Evolutionary conservation across 2,113 vertebrate species (phyloP), one percentile per base, ranked within the genome.

Genomic region (Tichodroma muraria): DNA sequence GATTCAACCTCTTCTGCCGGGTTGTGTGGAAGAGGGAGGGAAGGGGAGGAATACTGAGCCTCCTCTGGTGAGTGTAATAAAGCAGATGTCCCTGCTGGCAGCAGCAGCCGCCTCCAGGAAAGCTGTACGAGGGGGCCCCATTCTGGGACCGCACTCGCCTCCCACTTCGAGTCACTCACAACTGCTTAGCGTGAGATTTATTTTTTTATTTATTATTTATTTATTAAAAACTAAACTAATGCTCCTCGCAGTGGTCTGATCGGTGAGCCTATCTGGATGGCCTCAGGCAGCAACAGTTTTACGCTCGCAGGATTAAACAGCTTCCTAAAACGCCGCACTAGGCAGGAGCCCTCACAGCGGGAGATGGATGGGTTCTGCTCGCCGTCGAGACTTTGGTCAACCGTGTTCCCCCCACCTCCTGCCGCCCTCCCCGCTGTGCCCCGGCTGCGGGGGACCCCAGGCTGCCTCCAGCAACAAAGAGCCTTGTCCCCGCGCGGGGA

Each of bases 31-130:
- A 94, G 59, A 57, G 63, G 80, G 81, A 84, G 78, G 23, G 61
- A 54, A 92, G 76, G 42, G 90, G 64, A 75, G 71, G 69, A 68
- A 79, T 15, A 31, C 66, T 10, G 94, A 93, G 70, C 80, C 89
- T 85, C 75, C 95, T 84, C 89, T 76, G 79, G 86, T 20, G 93
- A 96, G 95, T 54, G 94, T 80, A 96, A 97, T 96, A 96, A 96
- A 97, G 95, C 96, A 97, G 96, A 97, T 97, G 97, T 97, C 97
- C 95, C 96, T 83, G 85, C 97, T 97, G 94, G 94, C 97, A 97
- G 94, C 97, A 96, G 97, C 96, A 95, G 95, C 85, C 69, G 63
- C 72, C 77, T 59, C 65, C 76, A 93, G 85, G 76, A 96, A 93
- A 92, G 93, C 95, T 95, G 93, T 54, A 54, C 13, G 11, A 80